phyloP scores from a whole-genome alignment of 2,113 vertebrate genomes.

The Aix galericulata region DNA sequence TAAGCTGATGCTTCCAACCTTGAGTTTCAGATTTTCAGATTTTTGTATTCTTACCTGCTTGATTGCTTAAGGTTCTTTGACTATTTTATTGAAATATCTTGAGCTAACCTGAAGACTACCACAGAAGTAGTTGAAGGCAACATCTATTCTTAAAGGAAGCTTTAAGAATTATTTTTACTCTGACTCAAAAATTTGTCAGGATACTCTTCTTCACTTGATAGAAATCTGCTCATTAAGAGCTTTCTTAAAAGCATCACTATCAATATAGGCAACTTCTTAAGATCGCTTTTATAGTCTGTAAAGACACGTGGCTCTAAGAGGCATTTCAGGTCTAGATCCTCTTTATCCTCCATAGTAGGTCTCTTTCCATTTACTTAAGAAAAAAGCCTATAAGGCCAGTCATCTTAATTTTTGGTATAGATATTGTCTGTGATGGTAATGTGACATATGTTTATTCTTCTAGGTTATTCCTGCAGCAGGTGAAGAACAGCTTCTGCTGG shows the following conservation, averaged over 20 bases:
- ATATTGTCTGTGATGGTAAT: background rate
- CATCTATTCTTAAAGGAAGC: background rate
- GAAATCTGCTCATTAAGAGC: background rate
- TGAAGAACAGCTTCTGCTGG: slow-evolving; percentile 94
- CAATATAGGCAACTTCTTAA: background rate
- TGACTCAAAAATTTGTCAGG: background rate
- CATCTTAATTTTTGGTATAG: background rate
- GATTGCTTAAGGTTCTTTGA: background rate
- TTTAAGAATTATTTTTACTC: background rate
- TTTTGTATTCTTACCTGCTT: background rate
- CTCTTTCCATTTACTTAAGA: background rate
- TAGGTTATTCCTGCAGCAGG: slow-evolving; percentile 95
- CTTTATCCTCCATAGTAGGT: background rate
- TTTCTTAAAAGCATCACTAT: background rate
- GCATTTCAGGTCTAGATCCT: background rate
- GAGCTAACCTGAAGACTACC: background rate
- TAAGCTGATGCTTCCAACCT: background rate
- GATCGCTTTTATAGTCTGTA: background rate
- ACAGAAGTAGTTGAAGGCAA: background rate
- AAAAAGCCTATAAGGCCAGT: background rate
- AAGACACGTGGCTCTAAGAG: background rate
- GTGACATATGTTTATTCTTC: background rate
- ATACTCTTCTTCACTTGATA: background rate
- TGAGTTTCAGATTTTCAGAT: background rate
- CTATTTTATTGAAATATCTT: background rate